Conservation (phyloP, 2,888 invertebrate genomes). For the Lepetodrilus schrolli region DNA sequence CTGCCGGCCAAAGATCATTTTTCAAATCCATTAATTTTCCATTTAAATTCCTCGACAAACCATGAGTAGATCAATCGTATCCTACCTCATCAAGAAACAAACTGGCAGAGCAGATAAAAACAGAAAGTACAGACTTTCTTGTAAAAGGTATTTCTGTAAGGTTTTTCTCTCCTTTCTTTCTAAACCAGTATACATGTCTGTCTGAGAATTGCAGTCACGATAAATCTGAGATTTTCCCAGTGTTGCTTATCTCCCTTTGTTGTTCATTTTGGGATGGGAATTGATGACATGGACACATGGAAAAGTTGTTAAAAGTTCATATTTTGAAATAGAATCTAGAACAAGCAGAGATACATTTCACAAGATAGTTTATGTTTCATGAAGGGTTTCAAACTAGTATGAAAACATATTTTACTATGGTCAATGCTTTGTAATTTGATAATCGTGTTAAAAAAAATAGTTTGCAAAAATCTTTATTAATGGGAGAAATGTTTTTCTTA, state of each 20-base stretch:
- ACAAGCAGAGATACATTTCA: no score
- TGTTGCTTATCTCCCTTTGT: conserved; percentile 16
- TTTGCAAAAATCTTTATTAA: no score
- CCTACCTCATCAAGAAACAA: neutral
- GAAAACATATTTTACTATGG: no score
- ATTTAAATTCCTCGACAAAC: neutral
- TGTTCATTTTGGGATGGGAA: neutral
- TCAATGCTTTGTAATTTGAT: no score
- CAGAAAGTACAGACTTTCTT: neutral
- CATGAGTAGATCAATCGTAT: neutral
- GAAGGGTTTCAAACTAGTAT: no score
- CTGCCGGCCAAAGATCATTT: no score
- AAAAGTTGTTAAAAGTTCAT: no score
- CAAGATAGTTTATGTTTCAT: no score
- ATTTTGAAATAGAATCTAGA: no score
- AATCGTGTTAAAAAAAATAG: no score
- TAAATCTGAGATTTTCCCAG: neutral
- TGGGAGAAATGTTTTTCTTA: no score
- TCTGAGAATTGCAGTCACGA: neutral
- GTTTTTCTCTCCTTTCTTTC: neutral
- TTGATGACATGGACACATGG: neutral
- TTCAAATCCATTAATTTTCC: conserved; percentile 1
- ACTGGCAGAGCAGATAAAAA: no score
- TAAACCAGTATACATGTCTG: neutral
- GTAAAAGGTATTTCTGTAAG: neutral